Conservation (phyloP, 2,797 vertebrate genomes). For the Sebastolobus alascanus region DNA sequence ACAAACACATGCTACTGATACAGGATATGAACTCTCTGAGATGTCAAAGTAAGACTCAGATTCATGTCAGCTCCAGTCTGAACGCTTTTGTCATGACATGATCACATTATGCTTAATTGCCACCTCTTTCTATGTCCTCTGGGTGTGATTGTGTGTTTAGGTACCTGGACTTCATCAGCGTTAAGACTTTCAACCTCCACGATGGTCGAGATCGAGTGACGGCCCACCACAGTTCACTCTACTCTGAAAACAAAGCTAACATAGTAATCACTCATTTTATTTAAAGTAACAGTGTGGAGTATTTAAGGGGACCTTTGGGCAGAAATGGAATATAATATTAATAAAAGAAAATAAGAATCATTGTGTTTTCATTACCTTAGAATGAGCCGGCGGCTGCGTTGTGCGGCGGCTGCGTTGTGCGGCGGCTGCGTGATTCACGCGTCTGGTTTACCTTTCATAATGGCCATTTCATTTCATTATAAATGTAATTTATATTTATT, state of each 20-base stretch:
- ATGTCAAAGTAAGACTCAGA: constrained; percentile 74
- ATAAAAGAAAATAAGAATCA: too few species aligned
- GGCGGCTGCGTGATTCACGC: too few species aligned
- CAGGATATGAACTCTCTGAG: constrained; percentile 76
- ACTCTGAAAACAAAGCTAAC: constrained; percentile 74
- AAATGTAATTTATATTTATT: too few species aligned
- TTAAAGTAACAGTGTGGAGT: too few species aligned
- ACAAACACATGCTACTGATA: constrained; percentile 48
- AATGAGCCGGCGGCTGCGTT: too few species aligned
- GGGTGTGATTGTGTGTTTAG: constrained; percentile 50
- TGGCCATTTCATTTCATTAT: too few species aligned
- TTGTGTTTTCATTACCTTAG: too few species aligned
- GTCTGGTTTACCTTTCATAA: too few species aligned
- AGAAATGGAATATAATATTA: too few species aligned
- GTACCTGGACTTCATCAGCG: constrained; percentile 83
- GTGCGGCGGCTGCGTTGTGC: too few species aligned
- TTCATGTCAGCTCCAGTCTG: background rate
- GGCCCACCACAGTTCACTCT: constrained; percentile 84
- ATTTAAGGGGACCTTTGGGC: too few species aligned
- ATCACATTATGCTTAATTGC: background rate
- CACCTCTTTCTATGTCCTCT: background rate
- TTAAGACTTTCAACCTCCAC: constrained; percentile 84
- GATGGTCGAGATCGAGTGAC: constrained; percentile 77
- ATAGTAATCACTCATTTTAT: constrained; percentile 60
- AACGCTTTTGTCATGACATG: background rate